Percentiles rank a stretch among this genome's conserved stretches.
phyloP scores from a whole-genome alignment of 92 coral and sea anemone genomes.

The Galaxea fascicularis region DNA sequence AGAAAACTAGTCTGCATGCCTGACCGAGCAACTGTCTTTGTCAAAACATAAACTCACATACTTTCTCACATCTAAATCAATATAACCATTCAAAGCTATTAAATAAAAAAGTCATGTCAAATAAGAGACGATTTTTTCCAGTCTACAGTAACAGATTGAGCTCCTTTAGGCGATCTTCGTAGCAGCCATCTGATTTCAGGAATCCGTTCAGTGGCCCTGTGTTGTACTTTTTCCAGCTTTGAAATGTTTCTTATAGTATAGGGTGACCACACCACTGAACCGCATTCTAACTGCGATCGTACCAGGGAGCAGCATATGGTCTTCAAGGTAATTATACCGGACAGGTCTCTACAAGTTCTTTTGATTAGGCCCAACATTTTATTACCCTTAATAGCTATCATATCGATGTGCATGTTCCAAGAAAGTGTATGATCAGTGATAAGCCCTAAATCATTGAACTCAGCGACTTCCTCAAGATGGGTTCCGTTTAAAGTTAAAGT shows the following conservation, averaged over 20 bases:
- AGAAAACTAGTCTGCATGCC: not conserved
- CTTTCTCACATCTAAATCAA: not conserved
- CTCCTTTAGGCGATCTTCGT: not conserved
- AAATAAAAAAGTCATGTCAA: not conserved
- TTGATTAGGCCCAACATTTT: not conserved
- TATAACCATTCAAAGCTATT: no score
- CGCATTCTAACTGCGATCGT: not conserved
- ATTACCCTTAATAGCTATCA: not conserved
- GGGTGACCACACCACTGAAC: not conserved
- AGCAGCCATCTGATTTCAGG: not conserved
- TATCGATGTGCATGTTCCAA: not conserved
- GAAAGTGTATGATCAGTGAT: not conserved
- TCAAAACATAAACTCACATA: not conserved
- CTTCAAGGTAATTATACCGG: not conserved
- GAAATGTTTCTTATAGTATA: not conserved
- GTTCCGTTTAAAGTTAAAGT: not conserved
- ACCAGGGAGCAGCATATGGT: not conserved
- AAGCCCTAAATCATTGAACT: no score
- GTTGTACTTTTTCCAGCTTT: not conserved
- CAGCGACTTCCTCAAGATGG: no score
- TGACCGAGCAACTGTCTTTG: not conserved
- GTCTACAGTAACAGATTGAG: not conserved
- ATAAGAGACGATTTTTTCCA: not conserved
- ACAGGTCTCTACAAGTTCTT: not conserved
- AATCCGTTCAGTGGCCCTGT: not conserved